phyloP scores from a whole-genome alignment of 2,797 vertebrate species.

The Danio choprae region DNA sequence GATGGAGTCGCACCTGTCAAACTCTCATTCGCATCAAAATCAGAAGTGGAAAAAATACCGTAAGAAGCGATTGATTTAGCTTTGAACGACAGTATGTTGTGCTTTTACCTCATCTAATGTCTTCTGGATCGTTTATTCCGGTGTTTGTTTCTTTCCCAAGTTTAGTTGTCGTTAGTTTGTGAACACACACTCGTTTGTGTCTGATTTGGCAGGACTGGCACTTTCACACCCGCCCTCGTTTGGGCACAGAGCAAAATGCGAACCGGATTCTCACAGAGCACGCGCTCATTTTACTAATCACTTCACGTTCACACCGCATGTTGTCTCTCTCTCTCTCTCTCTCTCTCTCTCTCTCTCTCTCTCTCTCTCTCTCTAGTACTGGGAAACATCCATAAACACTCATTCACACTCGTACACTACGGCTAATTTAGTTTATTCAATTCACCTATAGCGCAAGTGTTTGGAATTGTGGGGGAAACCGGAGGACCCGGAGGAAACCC shows the following conservation, averaged over 20 bases:
- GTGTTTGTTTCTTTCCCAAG: background rate
- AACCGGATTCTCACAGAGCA: slow-evolving; percentile 53
- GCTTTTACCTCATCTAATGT: slow-evolving; percentile 5
- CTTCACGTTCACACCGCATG: background rate
- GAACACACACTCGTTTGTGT: slow-evolving; percentile 23
- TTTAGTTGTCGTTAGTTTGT: background rate
- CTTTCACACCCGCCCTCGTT: slow-evolving; percentile 18
- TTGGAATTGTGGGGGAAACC: too few species aligned
- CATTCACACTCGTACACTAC: too few species aligned
- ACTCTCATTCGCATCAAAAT: background rate
- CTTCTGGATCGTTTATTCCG: slow-evolving; percentile 9
- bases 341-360: background rate
- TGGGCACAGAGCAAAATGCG: slow-evolving; percentile 46
- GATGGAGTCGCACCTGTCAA: slow-evolving; percentile 44
- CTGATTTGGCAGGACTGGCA: slow-evolving; percentile 31
- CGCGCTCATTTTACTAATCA: slow-evolving; percentile 30
- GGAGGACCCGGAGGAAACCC: too few species aligned
- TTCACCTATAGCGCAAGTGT: too few species aligned
- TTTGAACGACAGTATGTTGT: background rate
- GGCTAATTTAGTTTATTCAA: too few species aligned
- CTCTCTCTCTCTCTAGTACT: background rate
- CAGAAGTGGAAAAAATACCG: background rate
- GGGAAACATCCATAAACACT: too few species aligned
- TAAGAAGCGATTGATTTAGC: background rate
- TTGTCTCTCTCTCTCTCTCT: background rate